A percentile compares a stretch with the other conserved stretches of the same genome.
Evolutionary conservation across 2,888 invertebrate species (phyloP).

Genomic region (Callimorpha dominula): DNA sequence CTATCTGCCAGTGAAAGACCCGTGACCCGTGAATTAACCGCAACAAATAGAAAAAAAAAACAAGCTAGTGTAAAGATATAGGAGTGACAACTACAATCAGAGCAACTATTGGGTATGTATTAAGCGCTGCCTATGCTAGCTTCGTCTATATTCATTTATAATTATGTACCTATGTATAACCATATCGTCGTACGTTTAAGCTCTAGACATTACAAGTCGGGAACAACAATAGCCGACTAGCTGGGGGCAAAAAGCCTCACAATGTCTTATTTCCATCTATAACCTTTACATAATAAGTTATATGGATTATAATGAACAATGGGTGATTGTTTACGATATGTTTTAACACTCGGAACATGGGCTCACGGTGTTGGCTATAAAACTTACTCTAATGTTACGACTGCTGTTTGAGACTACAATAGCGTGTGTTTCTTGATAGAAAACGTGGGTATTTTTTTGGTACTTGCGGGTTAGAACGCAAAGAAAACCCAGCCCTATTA

Average conservation of each 20-base stretch:
- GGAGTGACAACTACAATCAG: no score
- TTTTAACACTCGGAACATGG: conserved; percentile 2
- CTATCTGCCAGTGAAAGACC: no score
- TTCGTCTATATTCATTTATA: neutral
- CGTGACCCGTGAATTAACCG: no score
- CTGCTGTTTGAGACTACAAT: conserved; percentile 7
- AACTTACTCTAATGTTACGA: conserved; percentile 11
- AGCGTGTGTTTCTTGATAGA: neutral
- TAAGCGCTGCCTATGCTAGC: neutral
- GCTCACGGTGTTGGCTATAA: neutral
- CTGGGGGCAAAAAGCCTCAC: conserved; percentile 2
- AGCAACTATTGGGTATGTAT: no score
- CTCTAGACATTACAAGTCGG: neutral
- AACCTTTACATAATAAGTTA: conserved; percentile 22
- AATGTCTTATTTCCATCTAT: conserved; percentile 16
- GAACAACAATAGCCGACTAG: neutral
- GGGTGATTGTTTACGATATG: conserved; percentile 24
- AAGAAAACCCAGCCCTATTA: neutral
- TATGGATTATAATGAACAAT: conserved; percentile 30
- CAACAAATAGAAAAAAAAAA: no score
- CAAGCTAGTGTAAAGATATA: no score
- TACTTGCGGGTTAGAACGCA: neutral
- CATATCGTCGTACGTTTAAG: neutral
- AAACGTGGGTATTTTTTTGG: neutral
- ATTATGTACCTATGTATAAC: neutral